Evolutionary conservation across 2,888 invertebrate species (phyloP).

Genomic region (Lycaena phlaeas): DNA sequence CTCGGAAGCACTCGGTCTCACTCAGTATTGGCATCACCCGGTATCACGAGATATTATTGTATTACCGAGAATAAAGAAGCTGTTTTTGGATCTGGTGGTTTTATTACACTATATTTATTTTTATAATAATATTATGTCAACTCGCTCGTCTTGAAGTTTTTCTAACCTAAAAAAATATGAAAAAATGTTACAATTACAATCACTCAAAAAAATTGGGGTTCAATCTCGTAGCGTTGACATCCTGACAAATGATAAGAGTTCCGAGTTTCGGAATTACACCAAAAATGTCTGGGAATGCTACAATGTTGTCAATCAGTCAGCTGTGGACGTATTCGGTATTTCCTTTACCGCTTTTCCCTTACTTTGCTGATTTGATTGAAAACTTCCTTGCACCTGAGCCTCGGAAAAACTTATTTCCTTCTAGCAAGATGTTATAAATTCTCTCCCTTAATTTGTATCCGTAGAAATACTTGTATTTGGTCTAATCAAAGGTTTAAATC

Average conservation of each 20-base stretch:
- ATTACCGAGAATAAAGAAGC: too few relatives aligned
- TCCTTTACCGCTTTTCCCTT: conserved; percentile 41
- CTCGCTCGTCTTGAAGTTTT: too few relatives aligned
- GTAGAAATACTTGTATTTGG: neutral
- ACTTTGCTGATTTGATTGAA: conserved; percentile 63
- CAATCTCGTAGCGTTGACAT: conserved; percentile 3
- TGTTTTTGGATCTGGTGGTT: too few relatives aligned
- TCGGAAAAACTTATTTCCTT: conserved; percentile 17
- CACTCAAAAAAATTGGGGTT: neutral
- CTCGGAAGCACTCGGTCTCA: too few relatives aligned
- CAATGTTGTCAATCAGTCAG: conserved; percentile 67
- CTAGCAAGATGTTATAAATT: conserved; percentile 18
- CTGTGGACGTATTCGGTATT: conserved; percentile 39
- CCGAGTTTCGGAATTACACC: conserved; percentile 30
- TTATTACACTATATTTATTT: too few relatives aligned
- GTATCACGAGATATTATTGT: too few relatives aligned
- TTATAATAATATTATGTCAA: too few relatives aligned
- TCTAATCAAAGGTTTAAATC: too few relatives aligned
- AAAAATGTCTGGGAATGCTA: conserved; percentile 36
- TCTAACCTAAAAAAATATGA: too few relatives aligned
- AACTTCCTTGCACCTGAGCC: conserved; percentile 64
- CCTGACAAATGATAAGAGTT: conserved; percentile 37
- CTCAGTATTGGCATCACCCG: too few relatives aligned
- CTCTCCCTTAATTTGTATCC: conserved; percentile 9
- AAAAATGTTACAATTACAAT: neutral